phyloP scores from a whole-genome alignment of 2,113 vertebrate species.

The Chauna torquata region DNA sequence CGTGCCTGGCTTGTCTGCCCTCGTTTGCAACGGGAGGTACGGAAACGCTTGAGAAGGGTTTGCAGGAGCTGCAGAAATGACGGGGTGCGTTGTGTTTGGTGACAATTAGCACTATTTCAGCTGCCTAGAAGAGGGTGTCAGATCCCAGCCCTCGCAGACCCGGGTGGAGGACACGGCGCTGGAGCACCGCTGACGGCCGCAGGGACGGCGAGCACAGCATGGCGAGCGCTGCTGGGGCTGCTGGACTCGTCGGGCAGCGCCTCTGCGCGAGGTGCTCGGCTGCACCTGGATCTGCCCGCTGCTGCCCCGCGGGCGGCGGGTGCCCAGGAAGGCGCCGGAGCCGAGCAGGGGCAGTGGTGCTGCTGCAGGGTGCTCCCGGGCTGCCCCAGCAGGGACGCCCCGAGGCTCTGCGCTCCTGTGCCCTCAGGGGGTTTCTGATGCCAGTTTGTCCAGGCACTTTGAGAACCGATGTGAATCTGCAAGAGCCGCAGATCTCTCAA shows the following conservation, averaged over 20 bases:
- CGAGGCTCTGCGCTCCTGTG: too few relatives aligned
- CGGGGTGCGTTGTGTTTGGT: not conserved
- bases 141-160: not conserved
- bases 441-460: not conserved
- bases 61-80: not conserved
- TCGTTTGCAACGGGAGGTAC: not conserved
- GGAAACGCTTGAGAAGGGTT: too few relatives aligned
- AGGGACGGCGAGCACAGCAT: not conserved
- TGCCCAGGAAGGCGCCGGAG: not conserved
- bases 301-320: not conserved
- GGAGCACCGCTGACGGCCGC: accelerated
- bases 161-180: too few relatives aligned
- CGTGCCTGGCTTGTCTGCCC: not conserved
- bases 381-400: not conserved
- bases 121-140: not conserved
- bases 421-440: not conserved
- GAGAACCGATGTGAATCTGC: not conserved
- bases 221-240: not conserved
- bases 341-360: not conserved
- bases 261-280: not conserved
- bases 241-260: too few relatives aligned
- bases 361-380: too few relatives aligned
- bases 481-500: not conserved
- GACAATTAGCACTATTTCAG: not conserved
- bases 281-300: too few relatives aligned